A percentile compares a stretch with the other conserved stretches of the same genome.
These are phyloP conservation scores for Cosmia trapezina DNA, from an alignment of 2,888 invertebrate species.

Conservation along the genomic window DNA sequence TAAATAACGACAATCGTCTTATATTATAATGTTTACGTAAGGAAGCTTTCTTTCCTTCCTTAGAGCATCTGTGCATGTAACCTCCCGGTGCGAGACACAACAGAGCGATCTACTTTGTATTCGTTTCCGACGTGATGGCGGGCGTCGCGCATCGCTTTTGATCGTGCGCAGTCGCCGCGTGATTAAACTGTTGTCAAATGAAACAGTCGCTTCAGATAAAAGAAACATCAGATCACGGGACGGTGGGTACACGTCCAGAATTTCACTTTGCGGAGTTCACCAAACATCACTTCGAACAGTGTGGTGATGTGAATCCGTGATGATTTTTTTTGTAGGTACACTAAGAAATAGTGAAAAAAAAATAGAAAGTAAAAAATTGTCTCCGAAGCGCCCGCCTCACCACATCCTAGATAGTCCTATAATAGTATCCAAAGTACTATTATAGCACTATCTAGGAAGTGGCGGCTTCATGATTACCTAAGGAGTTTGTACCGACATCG, in stretches of 20 bases:
- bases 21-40: too few relatives aligned
- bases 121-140: conserved; percentile 37
- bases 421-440: too few relatives aligned
- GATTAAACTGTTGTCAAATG: conserved; percentile 48
- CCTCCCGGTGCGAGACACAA: background rate
- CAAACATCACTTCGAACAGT: background rate
- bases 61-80: too few relatives aligned
- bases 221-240: conserved; percentile 1
- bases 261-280: background rate
- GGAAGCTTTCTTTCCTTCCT: background rate
- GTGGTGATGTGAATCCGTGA: background rate
- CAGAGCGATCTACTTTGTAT: conserved; percentile 24
- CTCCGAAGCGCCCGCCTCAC: too few relatives aligned
- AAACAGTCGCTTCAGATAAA: conserved; percentile 22
- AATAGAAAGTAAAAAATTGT: too few relatives aligned
- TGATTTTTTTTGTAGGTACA: too few relatives aligned
- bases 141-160: conserved; percentile 33
- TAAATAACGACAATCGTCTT: background rate
- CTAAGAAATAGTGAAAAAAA: too few relatives aligned
- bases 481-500: too few relatives aligned
- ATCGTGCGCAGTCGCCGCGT: conserved; percentile 27
- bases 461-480: too few relatives aligned
- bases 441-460: too few relatives aligned
- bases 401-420: too few relatives aligned
- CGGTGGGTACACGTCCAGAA: background rate